Conservation (phyloP, 2,797 vertebrate genomes). For the Florisuga fusca region DNA sequence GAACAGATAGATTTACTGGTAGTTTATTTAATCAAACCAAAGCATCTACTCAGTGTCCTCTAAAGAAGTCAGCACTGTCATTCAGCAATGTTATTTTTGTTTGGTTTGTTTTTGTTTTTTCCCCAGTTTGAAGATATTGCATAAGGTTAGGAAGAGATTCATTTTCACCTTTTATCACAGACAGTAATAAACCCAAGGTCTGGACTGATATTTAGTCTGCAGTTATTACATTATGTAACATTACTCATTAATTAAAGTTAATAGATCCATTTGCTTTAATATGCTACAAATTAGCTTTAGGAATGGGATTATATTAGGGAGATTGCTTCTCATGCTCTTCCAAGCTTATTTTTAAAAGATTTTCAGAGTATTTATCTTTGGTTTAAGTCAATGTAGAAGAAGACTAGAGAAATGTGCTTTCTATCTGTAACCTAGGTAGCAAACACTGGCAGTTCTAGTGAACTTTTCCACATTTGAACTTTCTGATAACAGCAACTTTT, state of each 20-base stretch:
- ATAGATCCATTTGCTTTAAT: constrained; percentile 30
- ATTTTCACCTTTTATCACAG: neutral
- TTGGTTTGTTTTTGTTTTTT: neutral
- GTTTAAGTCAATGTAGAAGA: neutral
- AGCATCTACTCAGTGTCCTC: neutral
- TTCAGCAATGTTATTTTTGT: neutral
- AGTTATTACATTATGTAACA: neutral
- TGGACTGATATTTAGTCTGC: neutral
- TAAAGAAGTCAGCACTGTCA: neutral
- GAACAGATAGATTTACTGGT: neutral
- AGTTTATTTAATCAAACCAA: neutral
- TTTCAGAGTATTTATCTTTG: neutral
- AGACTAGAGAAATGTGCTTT: neutral
- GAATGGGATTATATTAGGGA: neutral
- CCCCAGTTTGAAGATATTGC: neutral
- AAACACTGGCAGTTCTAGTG: neutral
- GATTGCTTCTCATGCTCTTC: neutral
- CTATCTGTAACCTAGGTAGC: neutral
- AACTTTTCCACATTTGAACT: neutral
- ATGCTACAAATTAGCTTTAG: constrained; percentile 20
- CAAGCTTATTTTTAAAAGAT: neutral
- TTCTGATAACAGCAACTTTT: neutral
- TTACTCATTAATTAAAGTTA: constrained; percentile 44
- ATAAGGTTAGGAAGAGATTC: neutral
- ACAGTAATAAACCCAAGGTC: neutral